These are phyloP conservation scores for Agrotis puta DNA, from an alignment of 2,888 invertebrate species.

Conservation along the genomic window DNA sequence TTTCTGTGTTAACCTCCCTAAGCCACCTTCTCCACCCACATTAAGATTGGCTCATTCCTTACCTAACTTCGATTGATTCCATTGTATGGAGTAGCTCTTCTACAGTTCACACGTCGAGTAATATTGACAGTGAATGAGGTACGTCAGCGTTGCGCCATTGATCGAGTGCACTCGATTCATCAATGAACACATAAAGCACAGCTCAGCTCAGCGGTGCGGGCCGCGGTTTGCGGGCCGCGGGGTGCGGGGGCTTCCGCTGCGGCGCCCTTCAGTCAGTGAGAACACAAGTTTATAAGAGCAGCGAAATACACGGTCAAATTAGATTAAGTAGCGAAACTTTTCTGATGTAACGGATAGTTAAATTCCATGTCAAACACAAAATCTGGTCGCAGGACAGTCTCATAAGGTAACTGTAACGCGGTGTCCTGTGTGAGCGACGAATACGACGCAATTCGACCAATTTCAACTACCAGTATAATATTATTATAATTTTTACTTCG, in stretches of 20 bases:
- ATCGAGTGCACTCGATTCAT: constrained; percentile 70
- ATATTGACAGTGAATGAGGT: constrained; percentile 14
- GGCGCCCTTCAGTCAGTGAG: constrained; percentile 39
- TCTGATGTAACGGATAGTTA: background rate
- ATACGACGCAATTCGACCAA: too few relatives aligned
- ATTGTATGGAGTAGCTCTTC: constrained; percentile 22
- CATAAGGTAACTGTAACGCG: too few relatives aligned
- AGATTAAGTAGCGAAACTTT: background rate
- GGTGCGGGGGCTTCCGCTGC: constrained; percentile 64
- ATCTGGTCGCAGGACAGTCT: too few relatives aligned
- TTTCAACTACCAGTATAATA: too few relatives aligned
- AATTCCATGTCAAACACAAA: too few relatives aligned
- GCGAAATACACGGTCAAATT: background rate
- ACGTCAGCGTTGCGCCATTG: constrained; percentile 63
- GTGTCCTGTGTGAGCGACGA: too few relatives aligned
- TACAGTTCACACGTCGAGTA: constrained; percentile 4
- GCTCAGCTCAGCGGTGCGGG: constrained; percentile 16
- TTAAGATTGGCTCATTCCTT: background rate
- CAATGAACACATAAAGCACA: constrained; percentile 69
- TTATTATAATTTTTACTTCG: too few relatives aligned
- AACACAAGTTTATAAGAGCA: constrained; percentile 40
- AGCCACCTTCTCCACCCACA: background rate
- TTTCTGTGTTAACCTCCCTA: background rate
- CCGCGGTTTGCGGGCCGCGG: constrained; percentile 22
- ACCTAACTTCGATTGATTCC: background rate